Conservation (phyloP, 1,140 invertebrate genomes). For the Drosophila virilis region DNA sequence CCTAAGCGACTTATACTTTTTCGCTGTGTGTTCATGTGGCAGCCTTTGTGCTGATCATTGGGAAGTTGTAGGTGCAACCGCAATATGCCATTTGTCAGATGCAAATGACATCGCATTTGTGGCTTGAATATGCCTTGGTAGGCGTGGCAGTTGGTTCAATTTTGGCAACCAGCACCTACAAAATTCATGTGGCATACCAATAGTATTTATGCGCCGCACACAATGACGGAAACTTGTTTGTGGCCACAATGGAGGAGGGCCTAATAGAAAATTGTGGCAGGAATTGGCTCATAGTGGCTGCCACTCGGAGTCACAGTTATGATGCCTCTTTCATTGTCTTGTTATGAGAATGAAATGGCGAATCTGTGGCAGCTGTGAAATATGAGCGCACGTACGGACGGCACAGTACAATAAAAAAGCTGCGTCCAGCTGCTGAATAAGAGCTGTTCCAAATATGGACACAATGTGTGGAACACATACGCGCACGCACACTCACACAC, state of each 20-base stretch:
- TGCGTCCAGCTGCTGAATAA: conserved; percentile 18
- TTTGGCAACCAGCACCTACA: neutral
- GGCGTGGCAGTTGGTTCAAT: conserved; percentile 18
- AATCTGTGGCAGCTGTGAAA: conserved; percentile 64
- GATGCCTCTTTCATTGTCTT: conserved; percentile 26
- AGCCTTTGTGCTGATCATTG: conserved; percentile 37
- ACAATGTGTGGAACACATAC: conserved; percentile 28
- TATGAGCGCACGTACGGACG: conserved; percentile 64
- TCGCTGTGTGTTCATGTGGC: conserved; percentile 5
- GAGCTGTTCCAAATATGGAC: conserved; percentile 7
- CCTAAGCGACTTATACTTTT: too few species aligned
- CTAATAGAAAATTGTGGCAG: conserved; percentile 32
- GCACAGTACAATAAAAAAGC: conserved; percentile 54
- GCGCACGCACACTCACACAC: conserved; percentile 16
- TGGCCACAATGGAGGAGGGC: conserved; percentile 3
- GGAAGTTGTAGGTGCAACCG: conserved; percentile 24
- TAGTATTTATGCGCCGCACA: conserved; percentile 6
- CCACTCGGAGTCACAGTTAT: conserved; percentile 9
- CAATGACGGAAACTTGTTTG: conserved; percentile 24
- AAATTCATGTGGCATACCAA: conserved; percentile 1
- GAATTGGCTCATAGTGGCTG: neutral
- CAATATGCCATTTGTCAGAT: conserved; percentile 20
- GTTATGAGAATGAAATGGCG: conserved; percentile 58
- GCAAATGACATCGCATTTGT: conserved; percentile 27
- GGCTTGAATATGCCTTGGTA: neutral